Base-by-base conservation (phyloP, 2,888 invertebrate genomes). In the Cataglyphis cursor region DNA sequence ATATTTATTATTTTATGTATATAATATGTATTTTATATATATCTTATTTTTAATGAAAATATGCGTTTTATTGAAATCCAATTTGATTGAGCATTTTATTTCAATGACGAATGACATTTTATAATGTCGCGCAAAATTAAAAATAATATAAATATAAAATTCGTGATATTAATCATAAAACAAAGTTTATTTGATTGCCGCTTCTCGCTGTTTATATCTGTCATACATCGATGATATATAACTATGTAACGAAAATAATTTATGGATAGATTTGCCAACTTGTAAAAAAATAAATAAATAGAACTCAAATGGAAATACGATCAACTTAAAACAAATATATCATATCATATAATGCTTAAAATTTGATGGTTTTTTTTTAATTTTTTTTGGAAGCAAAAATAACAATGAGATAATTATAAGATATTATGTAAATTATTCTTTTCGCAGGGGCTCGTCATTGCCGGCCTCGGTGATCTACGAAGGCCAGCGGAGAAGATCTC, bases 401-500 rank as follows among this genome's bases (percentile, higher is more conserved):
- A 9, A 35, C 18, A 3, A n/a, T 41, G 24, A 18, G 3, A 65
- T 51, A 10, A 21, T n/a, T 15, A 48, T 10, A 57, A 38, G 10
- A 15, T 28, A 80, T 31, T 73, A 61, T 62, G 5, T 24, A 31
- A 51, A 15, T 74, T 2, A 21, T 1, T 38, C 0, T 12, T 51
- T 80, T 80, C 68, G 0, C 91, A 97, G 98, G 97, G 97, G 93
- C 96, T 99, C 93, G 99, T 99, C 84, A 95, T 97, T 84, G 98
- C 99, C 91, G 99, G 99, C 81, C 95, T 99, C 85, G 97, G 98
- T 91, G 99, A 99, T 95, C 95, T 99, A 92, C 96, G 96, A 76
- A 96, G 99, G 90, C 99, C 99, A 57, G 98, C 98, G 24, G 98
- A 98, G 90, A 97, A 97, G 93, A 96, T 99, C 83, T 99, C 99